These are phyloP conservation scores for Brevimyrus niger DNA, from an alignment of 2,113 vertebrate genomes.

Conservation along the genomic window DNA sequence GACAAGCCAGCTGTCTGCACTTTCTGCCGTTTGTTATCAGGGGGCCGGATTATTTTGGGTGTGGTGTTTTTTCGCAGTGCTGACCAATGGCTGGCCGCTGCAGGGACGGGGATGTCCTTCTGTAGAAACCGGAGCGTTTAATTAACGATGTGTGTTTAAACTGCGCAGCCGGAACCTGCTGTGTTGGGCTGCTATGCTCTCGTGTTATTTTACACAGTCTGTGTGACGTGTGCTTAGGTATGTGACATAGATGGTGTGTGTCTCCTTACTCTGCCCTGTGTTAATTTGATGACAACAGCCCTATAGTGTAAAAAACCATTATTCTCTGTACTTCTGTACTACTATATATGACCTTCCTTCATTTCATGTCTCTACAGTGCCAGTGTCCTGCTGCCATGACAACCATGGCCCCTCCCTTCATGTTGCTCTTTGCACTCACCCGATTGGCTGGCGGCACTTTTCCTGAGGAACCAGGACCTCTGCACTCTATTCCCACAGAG, in stretches of 20 bases:
- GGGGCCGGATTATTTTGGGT: neutral
- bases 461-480: slow-evolving; percentile 61
- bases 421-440: slow-evolving; percentile 54
- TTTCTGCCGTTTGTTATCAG: neutral
- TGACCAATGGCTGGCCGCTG: neutral
- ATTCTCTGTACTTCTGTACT: neutral
- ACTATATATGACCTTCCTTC: slow-evolving; percentile 14
- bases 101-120: neutral
- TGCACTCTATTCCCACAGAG: slow-evolving; percentile 63
- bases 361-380: slow-evolving; percentile 37
- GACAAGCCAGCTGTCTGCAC: neutral
- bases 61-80: neutral
- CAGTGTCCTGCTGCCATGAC: slow-evolving; percentile 48
- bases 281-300: neutral
- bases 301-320: neutral
- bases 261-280: neutral
- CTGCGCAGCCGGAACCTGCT: neutral
- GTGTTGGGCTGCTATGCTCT: neutral
- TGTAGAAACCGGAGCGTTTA: neutral
- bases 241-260: neutral
- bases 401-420: slow-evolving; percentile 42
- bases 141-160: neutral
- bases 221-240: neutral
- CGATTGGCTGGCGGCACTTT: slow-evolving; percentile 48
- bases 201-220: neutral